A percentile compares a stretch with the other conserved stretches of the same genome.
Evolutionary conservation across 2,113 vertebrate species (phyloP).

Genomic region (Nansenia antarctica): DNA sequence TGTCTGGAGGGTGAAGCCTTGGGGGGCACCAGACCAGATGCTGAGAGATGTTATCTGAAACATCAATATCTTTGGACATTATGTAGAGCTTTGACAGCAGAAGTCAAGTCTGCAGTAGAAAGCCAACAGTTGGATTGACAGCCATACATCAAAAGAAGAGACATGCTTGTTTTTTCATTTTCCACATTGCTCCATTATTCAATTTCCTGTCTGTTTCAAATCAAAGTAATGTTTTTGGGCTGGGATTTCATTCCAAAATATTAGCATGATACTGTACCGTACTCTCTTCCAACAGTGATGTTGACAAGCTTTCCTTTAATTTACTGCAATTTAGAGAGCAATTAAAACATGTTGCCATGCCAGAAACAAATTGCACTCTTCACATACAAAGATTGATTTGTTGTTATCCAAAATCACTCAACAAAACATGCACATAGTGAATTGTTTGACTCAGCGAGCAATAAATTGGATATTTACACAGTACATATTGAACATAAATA

Average conservation of each 20-base stretch:
- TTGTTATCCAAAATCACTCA: neutral
- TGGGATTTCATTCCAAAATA: neutral
- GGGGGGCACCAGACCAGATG: constrained; percentile 38
- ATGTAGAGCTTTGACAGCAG: constrained; percentile 19
- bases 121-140: constrained; percentile 11
- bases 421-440: neutral
- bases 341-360: constrained; percentile 1
- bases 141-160: neutral
- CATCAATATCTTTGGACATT: constrained; percentile 31
- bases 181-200: neutral
- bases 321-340: constrained; percentile 4
- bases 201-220: constrained; percentile 15
- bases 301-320: neutral
- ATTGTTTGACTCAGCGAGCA: neutral
- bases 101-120: constrained; percentile 7
- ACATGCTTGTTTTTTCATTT: neutral
- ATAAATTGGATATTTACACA: neutral
- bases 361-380: neutral
- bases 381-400: neutral
- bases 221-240: neutral
- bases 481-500: neutral
- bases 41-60: constrained; percentile 43
- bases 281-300: neutral
- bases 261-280: neutral
- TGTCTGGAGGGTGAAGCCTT: constrained; percentile 14